phyloP scores from a whole-genome alignment of 2,888 invertebrate species.

The Idaea biselata region DNA sequence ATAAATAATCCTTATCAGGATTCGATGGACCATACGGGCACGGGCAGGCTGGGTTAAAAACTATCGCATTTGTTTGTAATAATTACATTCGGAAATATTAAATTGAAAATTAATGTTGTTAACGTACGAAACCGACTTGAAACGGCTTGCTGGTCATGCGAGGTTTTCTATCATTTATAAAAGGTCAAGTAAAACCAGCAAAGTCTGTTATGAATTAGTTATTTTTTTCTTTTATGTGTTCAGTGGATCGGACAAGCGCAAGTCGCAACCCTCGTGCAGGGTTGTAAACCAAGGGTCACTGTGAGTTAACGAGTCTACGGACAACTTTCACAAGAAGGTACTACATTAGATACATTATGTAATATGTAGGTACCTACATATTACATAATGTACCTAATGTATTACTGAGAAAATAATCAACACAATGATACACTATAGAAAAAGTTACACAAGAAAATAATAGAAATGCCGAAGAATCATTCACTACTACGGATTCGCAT shows the following conservation, averaged over 20 bases:
- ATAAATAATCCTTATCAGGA: slow-evolving; percentile 71
- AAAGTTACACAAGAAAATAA: too few relatives aligned
- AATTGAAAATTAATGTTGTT: slow-evolving; percentile 13
- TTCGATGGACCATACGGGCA: slow-evolving; percentile 55
- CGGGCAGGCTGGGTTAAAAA: slow-evolving; percentile 39
- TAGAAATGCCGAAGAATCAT: too few relatives aligned
- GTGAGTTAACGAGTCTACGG: slow-evolving; percentile 35
- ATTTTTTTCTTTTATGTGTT: slow-evolving; percentile 42
- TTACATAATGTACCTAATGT: neutral
- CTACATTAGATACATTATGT: neutral
- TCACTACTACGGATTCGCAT: too few relatives aligned
- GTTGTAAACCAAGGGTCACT: slow-evolving; percentile 44
- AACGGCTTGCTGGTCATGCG: slow-evolving; percentile 29
- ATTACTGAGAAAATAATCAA: slow-evolving; percentile 8
- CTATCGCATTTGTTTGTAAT: slow-evolving; percentile 17
- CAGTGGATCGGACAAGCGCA: slow-evolving; percentile 48
- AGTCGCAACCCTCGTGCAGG: slow-evolving; percentile 40
- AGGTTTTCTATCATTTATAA: slow-evolving; percentile 30
- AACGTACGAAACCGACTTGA: slow-evolving; percentile 27
- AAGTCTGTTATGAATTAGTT: slow-evolving; percentile 38
- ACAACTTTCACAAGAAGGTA: slow-evolving; percentile 6
- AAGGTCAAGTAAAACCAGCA: slow-evolving; percentile 39
- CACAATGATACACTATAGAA: slow-evolving; percentile 2
- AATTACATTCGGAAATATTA: slow-evolving; percentile 9
- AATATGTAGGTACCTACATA: too few relatives aligned